These are phyloP conservation scores for Dinoponera quadriceps DNA, from an alignment of 1,140 invertebrate species.

Conservation along the genomic window DNA sequence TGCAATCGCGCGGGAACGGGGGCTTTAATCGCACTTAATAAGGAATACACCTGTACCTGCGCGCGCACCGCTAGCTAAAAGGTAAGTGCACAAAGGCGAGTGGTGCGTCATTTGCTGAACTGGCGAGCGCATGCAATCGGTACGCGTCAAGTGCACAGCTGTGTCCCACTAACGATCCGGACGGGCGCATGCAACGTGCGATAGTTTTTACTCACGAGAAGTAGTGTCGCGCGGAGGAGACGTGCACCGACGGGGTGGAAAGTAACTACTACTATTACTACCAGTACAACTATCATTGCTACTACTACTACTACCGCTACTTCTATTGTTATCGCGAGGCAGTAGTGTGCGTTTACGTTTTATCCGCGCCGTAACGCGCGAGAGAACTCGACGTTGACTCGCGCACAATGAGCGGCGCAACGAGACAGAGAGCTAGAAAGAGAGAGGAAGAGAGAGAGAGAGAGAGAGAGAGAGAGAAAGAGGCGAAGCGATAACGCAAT, in stretches of 20 bases:
- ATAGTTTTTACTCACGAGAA: slow-evolving; percentile 34
- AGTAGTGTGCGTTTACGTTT: slow-evolving; percentile 4
- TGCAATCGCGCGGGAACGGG: not conserved
- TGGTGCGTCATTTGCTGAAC: slow-evolving; percentile 37
- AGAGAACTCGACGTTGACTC: slow-evolving; percentile 2
- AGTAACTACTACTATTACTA: not conserved
- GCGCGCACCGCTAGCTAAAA: not conserved
- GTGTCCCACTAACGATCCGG: slow-evolving; percentile 28
- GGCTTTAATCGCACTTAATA: not conserved
- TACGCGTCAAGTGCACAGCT: slow-evolving; percentile 47
- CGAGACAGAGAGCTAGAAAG: not conserved
- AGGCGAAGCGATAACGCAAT: not conserved
- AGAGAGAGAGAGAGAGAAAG: slow-evolving; percentile 12
- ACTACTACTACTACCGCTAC: too few species aligned
- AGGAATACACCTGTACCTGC: slow-evolving; percentile 19
- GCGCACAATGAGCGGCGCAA: not conserved
- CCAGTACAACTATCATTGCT: too few species aligned
- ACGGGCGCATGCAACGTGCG: slow-evolving; percentile 47
- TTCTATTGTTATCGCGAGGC: not conserved
- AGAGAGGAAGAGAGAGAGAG: not conserved
- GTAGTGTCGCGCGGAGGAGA: not conserved
- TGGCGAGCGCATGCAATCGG: slow-evolving; percentile 60
- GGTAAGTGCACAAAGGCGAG: slow-evolving; percentile 21
- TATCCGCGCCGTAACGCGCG: not conserved
- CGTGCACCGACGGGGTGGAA: slow-evolving; percentile 20